Evolutionary conservation across 2,888 invertebrate species (phyloP).

Genomic region (Ptilodon capucinus): DNA sequence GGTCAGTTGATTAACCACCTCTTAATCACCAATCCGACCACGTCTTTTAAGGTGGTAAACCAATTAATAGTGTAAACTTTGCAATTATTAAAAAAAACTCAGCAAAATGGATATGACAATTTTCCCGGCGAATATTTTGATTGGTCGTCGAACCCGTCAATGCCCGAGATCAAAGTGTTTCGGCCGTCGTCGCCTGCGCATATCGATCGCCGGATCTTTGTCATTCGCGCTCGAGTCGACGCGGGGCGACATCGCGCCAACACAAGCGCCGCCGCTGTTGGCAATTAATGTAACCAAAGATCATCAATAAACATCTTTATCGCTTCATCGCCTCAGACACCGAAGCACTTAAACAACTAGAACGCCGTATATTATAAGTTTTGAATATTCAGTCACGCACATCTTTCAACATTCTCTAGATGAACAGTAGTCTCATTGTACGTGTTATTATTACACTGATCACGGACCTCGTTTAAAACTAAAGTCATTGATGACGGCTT

Average conservation of each 20-base stretch:
- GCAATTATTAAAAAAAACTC: background rate
- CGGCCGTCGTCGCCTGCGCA: constrained; percentile 53
- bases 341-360: constrained; percentile 66
- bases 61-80: background rate
- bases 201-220: constrained; percentile 74
- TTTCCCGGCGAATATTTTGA: constrained; percentile 65
- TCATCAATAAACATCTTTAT: constrained; percentile 81
- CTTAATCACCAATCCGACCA: constrained; percentile 11
- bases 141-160: constrained; percentile 71
- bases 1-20: constrained; percentile 14
- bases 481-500: too few relatives aligned
- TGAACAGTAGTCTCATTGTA: constrained; percentile 23
- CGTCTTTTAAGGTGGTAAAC: constrained; percentile 16
- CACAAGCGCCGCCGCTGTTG: constrained; percentile 74
- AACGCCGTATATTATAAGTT: constrained; percentile 62
- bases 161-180: constrained; percentile 66
- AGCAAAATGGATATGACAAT: constrained; percentile 25
- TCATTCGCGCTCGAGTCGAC: constrained; percentile 69
- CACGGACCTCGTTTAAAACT: constrained; percentile 35
- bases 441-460: constrained; percentile 44
- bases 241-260: constrained; percentile 58
- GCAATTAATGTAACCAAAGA: constrained; percentile 79
- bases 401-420: constrained; percentile 53
- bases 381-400: constrained; percentile 75
- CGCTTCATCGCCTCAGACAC: constrained; percentile 77